Evolutionary conservation across 2,797 vertebrate genomes (phyloP), one percentile per base, ranked within the genome.

Genomic region (Mormyrus hasselquistii): DNA sequence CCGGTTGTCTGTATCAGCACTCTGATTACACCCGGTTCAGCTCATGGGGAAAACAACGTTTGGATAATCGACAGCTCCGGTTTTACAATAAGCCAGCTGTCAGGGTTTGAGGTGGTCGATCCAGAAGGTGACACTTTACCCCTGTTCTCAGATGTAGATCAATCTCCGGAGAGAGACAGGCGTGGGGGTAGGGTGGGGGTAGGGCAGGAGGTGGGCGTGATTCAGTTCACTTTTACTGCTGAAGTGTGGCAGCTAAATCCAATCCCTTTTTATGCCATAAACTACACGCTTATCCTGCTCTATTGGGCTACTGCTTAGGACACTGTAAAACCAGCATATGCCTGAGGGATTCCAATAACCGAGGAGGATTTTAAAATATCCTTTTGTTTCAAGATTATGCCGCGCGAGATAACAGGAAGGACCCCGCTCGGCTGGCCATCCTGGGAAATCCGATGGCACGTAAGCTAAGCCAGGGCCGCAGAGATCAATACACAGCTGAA

Each of bases 231-330:
- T 50, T 57, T 86, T 25, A 22, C 79, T 65, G 55, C 82, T 69
- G 41, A 49, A 89, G 55, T 62, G 57, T 89, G 82, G 79, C 57
- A 59, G 55, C 79, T 38, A 85, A 89, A 86, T 85, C 57, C 79
- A 62, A 44, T 22, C 41, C 86, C 34, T 9, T 22, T 59, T 34
- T 62, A 29, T 16, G n/a, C 16, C 38, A 14, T 87, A 44, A 87
- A 47, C 19, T 50, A 29, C 82, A 65, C 9, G 49, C 55, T 22
- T 29, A 41, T 59, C 53, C 57, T 7, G 41, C 53, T 85, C 22
- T 6, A 19, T 62, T 10, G 25, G 57, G 82, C n/a, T 8, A 2
- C 76, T 62, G 38, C 44, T 88, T 53, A 47, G 41, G 14, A 49
- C 22, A n/a, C 10, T 83, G 38, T 47, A 84, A 59, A 83, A 49